Conservation (phyloP, 2,888 invertebrate species). For the Agrochola lota region DNA sequence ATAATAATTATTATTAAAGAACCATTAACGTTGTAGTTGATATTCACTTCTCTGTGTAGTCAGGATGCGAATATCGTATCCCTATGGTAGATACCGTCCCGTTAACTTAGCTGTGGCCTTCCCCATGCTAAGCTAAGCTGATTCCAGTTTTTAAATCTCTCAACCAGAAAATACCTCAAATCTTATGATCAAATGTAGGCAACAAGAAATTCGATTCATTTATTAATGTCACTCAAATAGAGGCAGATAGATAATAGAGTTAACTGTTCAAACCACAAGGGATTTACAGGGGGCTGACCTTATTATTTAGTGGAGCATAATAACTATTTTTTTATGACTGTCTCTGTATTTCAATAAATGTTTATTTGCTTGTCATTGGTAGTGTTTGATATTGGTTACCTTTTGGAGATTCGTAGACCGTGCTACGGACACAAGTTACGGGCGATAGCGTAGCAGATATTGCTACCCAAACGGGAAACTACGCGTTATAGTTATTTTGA, state of each 20-base stretch:
- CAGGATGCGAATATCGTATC: background rate
- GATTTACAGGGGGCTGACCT: constrained; percentile 19
- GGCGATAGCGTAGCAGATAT: background rate
- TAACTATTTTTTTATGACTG: background rate
- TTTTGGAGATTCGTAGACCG: background rate
- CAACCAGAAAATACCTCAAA: background rate
- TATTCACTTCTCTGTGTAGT: background rate
- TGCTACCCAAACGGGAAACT: constrained; percentile 3
- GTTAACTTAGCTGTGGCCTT: background rate
- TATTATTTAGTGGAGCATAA: constrained; percentile 9
- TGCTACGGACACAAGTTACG: constrained; percentile 1
- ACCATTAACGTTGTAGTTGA: too few relatives aligned
- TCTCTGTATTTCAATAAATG: background rate
- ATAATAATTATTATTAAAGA: too few relatives aligned
- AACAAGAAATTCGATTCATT: constrained; percentile 18
- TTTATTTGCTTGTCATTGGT: background rate
- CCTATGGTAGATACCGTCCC: background rate
- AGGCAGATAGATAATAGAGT: constrained; percentile 31
- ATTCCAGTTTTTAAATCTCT: background rate
- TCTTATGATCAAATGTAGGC: background rate
- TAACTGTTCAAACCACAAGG: constrained; percentile 40
- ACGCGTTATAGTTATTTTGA: background rate
- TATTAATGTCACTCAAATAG: constrained; percentile 33
- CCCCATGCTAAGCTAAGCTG: background rate
- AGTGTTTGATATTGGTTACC: background rate